A percentile compares a stretch with the other conserved stretches of the same genome.
These are phyloP conservation scores for Luperina testacea DNA, from an alignment of 2,888 invertebrate genomes.

Conservation along the genomic window DNA sequence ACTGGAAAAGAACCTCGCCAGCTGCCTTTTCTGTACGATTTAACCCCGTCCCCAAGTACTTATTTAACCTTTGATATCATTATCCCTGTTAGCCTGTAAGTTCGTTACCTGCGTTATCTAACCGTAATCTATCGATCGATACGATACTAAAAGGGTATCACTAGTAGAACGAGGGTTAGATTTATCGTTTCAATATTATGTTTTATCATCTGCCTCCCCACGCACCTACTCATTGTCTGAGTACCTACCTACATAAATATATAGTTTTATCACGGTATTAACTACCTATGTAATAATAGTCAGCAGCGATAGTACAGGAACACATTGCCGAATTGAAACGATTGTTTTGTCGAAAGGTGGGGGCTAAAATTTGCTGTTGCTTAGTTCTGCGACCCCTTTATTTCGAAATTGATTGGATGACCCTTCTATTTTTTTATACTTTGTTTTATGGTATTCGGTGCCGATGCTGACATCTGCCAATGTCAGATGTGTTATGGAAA, in stretches of 20 bases:
- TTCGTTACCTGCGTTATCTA: conserved; percentile 56
- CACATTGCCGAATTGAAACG: conserved; percentile 15
- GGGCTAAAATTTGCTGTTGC: neutral
- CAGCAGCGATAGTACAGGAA: neutral
- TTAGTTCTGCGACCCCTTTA: conserved; percentile 4
- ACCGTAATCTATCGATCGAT: conserved; percentile 67
- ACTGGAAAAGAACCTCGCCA: conserved; percentile 20
- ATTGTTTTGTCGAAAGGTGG: conserved; percentile 26
- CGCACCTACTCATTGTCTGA: conserved; percentile 49
- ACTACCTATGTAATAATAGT: conserved; percentile 23
- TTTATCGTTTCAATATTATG: conserved; percentile 67
- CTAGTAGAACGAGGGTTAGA: conserved; percentile 62
- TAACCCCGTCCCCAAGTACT: conserved; percentile 29
- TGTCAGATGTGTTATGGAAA: neutral
- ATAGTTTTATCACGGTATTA: conserved; percentile 42
- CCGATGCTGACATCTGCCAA: neutral
- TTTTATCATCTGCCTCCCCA: conserved; percentile 63
- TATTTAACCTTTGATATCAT: conserved; percentile 41
- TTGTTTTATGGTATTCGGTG: neutral
- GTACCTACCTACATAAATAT: conserved; percentile 21
- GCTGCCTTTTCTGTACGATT: conserved; percentile 31
- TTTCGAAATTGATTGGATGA: neutral
- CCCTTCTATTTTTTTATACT: neutral
- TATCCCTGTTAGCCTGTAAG: conserved; percentile 36
- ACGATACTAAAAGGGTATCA: conserved; percentile 58